A percentile compares a stretch with the other conserved stretches of the same genome.
These are phyloP conservation scores for Paratilapia polleni DNA, from an alignment of 2,113 vertebrate species.

Conservation along the genomic window DNA sequence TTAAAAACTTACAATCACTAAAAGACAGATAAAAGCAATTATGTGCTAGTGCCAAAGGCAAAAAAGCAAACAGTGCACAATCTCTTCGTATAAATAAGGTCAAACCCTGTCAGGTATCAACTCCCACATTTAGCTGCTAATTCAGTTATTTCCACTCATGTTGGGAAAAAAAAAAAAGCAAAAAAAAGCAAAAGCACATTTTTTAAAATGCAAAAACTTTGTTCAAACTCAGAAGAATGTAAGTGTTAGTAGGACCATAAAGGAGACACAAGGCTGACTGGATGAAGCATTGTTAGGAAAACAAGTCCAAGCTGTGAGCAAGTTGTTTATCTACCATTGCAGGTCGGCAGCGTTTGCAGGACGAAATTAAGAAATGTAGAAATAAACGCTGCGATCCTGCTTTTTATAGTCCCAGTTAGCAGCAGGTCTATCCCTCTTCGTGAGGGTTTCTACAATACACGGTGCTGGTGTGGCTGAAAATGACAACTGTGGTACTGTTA, in stretches of 20 bases:
- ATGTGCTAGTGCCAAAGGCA: neutral
- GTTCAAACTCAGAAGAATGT: conserved; percentile 32
- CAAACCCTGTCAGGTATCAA: neutral
- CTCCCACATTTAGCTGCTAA: neutral
- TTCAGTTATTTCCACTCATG: neutral
- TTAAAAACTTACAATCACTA: neutral
- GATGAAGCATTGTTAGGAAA: conserved; percentile 23
- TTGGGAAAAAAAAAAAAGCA: neutral
- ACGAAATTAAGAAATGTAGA: neutral
- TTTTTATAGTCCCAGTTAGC: neutral
- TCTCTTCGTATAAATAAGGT: neutral
- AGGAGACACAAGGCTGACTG: conserved; percentile 6
- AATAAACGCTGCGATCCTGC: neutral
- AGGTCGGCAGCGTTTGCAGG: neutral
- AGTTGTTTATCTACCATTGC: neutral
- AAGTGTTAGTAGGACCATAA: conserved; percentile 27
- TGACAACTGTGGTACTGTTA: neutral
- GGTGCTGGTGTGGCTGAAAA: conserved; percentile 44
- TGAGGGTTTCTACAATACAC: conserved; percentile 5
- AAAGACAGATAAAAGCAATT: conserved; percentile 15
- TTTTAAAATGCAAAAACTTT: conserved; percentile 23
- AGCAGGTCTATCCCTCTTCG: neutral
- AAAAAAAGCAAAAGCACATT: conserved; percentile 8
- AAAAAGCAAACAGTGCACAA: neutral
- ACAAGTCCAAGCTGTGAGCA: conserved; percentile 16